phyloP scores from a whole-genome alignment of 2,113 vertebrate genomes.

The Protobothrops flavoviridis region DNA sequence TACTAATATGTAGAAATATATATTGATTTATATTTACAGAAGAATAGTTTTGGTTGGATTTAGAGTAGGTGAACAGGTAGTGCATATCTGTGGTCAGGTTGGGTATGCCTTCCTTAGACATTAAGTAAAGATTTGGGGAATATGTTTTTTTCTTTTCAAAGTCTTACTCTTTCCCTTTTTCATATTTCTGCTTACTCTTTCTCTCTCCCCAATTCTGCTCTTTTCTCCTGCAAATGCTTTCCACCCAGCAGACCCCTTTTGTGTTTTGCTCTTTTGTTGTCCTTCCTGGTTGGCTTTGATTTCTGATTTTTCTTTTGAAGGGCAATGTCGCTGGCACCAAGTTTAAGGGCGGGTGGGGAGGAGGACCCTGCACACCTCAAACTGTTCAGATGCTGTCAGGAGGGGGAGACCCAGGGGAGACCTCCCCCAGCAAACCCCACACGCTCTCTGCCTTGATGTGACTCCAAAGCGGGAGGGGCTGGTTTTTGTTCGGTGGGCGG shows the following conservation, averaged over 20 bases:
- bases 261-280: constrained; percentile 39
- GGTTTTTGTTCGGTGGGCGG: constrained; percentile 56
- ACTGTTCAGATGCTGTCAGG: constrained; percentile 12
- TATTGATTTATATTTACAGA: not conserved
- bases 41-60: not conserved
- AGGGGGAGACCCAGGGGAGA: not conserved
- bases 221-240: constrained; percentile 12
- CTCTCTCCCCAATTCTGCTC: not conserved
- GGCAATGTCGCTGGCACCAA: constrained; percentile 12
- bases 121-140: not conserved
- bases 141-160: not conserved
- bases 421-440: constrained; percentile 20
- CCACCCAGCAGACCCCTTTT: constrained; percentile 23
- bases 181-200: constrained; percentile 9
- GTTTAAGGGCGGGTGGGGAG: not conserved
- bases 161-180: constrained; percentile 7
- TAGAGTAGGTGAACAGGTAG: not conserved
- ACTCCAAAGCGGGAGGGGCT: constrained; percentile 46
- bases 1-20: not conserved
- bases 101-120: not conserved
- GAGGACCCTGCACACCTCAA: constrained; percentile 7
- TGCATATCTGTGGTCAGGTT: not conserved
- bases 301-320: constrained; percentile 40
- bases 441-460: constrained; percentile 24
- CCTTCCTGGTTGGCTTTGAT: constrained; percentile 27